These are phyloP conservation scores for Antechinus flavipes DNA, from an alignment of 2,113 vertebrate genomes.

Conservation along the genomic window DNA sequence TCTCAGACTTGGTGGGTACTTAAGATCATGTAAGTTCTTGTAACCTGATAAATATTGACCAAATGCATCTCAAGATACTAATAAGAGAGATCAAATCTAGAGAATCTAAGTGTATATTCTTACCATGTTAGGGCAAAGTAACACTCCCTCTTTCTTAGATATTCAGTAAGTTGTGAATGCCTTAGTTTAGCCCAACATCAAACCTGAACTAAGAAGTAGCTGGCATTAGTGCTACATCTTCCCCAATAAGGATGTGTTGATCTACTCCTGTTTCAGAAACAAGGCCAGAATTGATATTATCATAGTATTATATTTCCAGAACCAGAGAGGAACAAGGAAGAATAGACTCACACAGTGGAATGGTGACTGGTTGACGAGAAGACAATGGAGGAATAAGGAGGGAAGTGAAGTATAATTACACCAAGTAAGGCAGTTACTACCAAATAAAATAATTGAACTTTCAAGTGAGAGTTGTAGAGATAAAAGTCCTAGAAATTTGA, in stretches of 20 bases:
- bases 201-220: background rate
- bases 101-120: background rate
- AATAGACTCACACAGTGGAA: background rate
- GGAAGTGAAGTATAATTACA: background rate
- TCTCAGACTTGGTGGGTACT: background rate
- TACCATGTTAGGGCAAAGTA: background rate
- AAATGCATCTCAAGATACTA: background rate
- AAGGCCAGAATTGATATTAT: background rate
- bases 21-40: background rate
- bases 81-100: background rate
- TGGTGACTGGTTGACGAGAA: background rate
- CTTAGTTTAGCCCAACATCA: background rate
- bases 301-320: background rate
- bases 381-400: too few relatives aligned
- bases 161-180: background rate
- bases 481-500: background rate
- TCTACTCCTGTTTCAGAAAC: background rate
- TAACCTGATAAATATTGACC: background rate
- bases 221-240: background rate
- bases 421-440: background rate
- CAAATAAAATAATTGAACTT: background rate
- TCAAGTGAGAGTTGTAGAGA: background rate
- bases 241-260: background rate
- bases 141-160: background rate
- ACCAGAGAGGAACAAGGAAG: background rate